phyloP scores from a whole-genome alignment of 2,113 vertebrate species.

The Fregata magnificens region DNA sequence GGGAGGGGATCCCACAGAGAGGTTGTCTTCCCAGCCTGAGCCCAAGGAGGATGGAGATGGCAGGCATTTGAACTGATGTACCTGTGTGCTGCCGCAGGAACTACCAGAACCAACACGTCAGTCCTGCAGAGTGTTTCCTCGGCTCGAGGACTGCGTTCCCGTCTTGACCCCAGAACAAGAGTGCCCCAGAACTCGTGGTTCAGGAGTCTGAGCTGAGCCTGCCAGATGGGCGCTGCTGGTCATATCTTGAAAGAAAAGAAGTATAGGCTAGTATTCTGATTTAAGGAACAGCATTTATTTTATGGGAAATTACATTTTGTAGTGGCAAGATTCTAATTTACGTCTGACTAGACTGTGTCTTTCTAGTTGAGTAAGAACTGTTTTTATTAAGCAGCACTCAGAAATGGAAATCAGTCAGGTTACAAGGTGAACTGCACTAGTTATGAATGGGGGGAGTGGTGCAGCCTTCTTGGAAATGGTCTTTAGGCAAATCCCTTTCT shows the following conservation, averaged over 20 bases:
- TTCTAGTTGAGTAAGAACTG: not conserved
- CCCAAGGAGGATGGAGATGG: not conserved
- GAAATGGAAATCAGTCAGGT: not conserved
- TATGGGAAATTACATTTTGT: not conserved
- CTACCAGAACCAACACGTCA: accelerated
- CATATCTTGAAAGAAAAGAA: not conserved
- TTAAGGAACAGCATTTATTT: not conserved
- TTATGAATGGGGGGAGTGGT: not conserved
- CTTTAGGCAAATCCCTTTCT: conserved; percentile 53
- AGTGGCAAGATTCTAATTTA: not conserved
- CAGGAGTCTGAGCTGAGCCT: not conserved
- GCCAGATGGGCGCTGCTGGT: not conserved
- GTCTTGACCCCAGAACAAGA: not conserved
- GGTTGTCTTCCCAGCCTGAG: not conserved
- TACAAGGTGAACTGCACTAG: not conserved
- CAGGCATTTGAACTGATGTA: not conserved
- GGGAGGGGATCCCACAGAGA: not conserved
- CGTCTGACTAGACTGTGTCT: not conserved
- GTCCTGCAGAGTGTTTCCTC: not conserved
- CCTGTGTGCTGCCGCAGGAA: not conserved
- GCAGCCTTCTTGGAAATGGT: conserved; percentile 2
- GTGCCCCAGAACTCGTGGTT: not conserved
- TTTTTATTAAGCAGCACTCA: not conserved
- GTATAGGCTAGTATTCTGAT: not conserved
- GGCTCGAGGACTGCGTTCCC: accelerated